Evolutionary conservation across 2,113 vertebrate species (phyloP).

Genomic region (Corydoras sp.): DNA sequence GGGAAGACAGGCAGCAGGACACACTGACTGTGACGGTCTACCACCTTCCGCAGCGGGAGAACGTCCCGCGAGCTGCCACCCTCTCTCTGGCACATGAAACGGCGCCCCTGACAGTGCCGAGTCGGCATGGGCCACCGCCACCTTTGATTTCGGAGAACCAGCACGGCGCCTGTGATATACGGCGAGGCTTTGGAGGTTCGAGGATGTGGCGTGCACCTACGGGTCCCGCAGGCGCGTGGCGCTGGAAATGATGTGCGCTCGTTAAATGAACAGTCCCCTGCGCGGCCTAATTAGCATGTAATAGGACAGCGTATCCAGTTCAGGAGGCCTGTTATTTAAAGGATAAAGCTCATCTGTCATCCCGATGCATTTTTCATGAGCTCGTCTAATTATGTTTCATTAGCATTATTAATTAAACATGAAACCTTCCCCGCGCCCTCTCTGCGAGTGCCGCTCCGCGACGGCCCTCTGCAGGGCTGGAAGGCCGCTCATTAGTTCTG

Average conservation of each 20-base stretch:
- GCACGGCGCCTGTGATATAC: neutral
- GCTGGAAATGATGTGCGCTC: slow-evolving; percentile 64
- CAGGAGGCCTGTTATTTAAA: slow-evolving; percentile 75
- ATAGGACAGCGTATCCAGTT: slow-evolving; percentile 70
- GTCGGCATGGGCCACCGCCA: too few relatives aligned
- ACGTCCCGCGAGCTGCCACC: slow-evolving; percentile 13
- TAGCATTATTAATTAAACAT: slow-evolving; percentile 77
- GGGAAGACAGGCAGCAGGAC: slow-evolving; percentile 52
- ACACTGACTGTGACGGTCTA: slow-evolving; percentile 56
- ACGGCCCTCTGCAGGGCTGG: slow-evolving; percentile 47
- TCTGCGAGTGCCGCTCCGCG: slow-evolving; percentile 55
- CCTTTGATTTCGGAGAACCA: neutral
- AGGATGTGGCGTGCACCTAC: slow-evolving; percentile 18
- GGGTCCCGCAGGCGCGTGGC: slow-evolving; percentile 45
- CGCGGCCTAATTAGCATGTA: slow-evolving; percentile 70
- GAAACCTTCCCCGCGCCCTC: slow-evolving; percentile 66
- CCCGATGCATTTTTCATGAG: slow-evolving; percentile 78
- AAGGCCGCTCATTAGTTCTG: slow-evolving; percentile 34
- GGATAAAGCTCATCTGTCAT: slow-evolving; percentile 76
- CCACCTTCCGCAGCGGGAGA: slow-evolving; percentile 45
- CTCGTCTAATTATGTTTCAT: slow-evolving; percentile 72
- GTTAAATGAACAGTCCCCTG: slow-evolving; percentile 64
- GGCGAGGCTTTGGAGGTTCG: too few relatives aligned
- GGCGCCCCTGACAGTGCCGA: neutral
- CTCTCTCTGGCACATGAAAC: neutral